Percentiles rank a stretch among this genome's conserved stretches.
Conservation (phyloP, 2,797 vertebrate genomes). For the Odontamblyopus lacepedii region DNA sequence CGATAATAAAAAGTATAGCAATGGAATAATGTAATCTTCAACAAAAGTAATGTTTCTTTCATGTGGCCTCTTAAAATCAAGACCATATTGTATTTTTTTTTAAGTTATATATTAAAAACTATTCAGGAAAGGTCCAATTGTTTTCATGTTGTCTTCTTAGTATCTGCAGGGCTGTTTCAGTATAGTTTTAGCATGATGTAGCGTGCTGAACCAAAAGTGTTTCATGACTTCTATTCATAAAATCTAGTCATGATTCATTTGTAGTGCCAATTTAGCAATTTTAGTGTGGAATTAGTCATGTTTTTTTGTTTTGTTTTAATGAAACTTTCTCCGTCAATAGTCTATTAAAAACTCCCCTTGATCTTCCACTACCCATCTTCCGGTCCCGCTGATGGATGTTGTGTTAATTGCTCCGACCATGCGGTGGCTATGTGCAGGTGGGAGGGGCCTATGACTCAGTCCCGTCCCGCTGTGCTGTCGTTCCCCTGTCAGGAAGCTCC, state of each 20-base stretch:
- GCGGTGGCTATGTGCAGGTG: constrained; percentile 65
- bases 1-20: too few relatives aligned
- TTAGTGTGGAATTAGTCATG: neutral
- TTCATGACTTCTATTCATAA: neutral
- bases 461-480: constrained; percentile 77
- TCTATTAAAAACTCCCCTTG: neutral
- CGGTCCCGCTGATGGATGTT: constrained; percentile 12
- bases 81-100: too few relatives aligned
- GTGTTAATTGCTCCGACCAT: constrained; percentile 66
- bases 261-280: neutral
- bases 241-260: neutral
- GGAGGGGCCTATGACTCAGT: constrained; percentile 79
- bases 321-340: neutral
- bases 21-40: too few relatives aligned
- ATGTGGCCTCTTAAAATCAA: too few relatives aligned
- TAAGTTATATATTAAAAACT: too few relatives aligned
- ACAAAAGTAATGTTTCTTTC: too few relatives aligned
- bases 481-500: constrained; percentile 81
- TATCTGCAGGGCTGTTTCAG: neutral
- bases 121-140: too few relatives aligned
- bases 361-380: neutral
- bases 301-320: neutral
- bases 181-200: neutral
- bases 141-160: too few relatives aligned
- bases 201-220: neutral